Evolutionary conservation across 2,888 invertebrate genomes (phyloP).

Genomic region (Hydrotaea diabolus): DNA sequence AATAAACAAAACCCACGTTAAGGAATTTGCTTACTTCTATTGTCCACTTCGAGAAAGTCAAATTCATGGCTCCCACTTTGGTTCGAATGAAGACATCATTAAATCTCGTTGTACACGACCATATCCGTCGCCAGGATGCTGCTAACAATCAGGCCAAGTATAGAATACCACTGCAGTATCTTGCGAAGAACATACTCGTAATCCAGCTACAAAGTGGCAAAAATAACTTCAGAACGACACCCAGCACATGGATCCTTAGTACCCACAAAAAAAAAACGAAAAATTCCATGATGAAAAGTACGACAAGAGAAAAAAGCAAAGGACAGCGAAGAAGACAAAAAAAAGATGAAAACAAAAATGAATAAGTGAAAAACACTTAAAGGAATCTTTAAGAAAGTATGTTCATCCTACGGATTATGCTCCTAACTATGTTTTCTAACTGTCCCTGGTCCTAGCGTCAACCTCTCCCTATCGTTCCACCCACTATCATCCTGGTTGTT

Average conservation of each 20-base stretch:
- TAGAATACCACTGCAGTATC: background rate
- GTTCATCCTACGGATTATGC: conserved; percentile 38
- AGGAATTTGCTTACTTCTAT: too few species aligned
- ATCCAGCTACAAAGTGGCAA: background rate
- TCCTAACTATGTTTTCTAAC: background rate
- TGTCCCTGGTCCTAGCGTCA: background rate
- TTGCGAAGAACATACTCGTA: background rate
- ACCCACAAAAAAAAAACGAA: background rate
- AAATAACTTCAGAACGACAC: conserved; percentile 19
- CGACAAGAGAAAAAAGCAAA: background rate
- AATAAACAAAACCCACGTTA: too few species aligned
- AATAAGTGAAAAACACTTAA: conserved; percentile 40
- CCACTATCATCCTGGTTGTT: conserved; percentile 6
- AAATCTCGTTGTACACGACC: too few species aligned
- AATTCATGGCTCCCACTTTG: too few species aligned
- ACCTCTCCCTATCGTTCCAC: background rate
- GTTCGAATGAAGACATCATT: too few species aligned
- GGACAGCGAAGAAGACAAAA: background rate
- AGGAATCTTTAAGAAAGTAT: conserved; percentile 47
- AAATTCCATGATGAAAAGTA: background rate
- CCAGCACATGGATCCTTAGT: background rate
- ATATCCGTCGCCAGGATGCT: too few species aligned
- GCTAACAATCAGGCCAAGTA: too few species aligned
- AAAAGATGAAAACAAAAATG: conserved; percentile 7
- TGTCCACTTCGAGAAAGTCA: too few species aligned